A percentile compares a stretch with the other conserved stretches of the same genome.
Evolutionary conservation across 2,888 invertebrate genomes (phyloP).

Genomic region (Harpalus rubripes): DNA sequence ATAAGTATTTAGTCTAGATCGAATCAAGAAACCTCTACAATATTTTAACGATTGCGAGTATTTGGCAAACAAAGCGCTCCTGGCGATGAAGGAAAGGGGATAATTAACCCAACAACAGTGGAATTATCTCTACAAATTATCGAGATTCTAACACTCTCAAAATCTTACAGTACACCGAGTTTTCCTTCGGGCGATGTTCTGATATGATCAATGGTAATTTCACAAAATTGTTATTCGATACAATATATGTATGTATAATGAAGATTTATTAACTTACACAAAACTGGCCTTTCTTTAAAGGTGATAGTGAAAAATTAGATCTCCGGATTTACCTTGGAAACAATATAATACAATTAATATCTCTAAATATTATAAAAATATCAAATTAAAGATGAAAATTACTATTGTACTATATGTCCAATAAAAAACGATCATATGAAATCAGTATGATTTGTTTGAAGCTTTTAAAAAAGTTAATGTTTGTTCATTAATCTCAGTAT

Average conservation of each 20-base stretch:
- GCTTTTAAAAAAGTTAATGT: no score
- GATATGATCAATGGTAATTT: background rate
- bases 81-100: slow-evolving; percentile 6
- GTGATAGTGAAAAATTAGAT: background rate
- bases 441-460: no score
- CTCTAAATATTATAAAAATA: no score
- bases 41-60: slow-evolving; percentile 42
- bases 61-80: slow-evolving; percentile 34
- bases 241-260: background rate
- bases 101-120: slow-evolving; percentile 37
- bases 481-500: no score
- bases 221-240: background rate
- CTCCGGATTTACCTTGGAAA: slow-evolving; percentile 25
- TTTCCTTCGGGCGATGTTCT: background rate
- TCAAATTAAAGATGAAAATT: no score
- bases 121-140: slow-evolving; percentile 41
- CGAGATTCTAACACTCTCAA: slow-evolving; percentile 14
- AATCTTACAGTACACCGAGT: slow-evolving; percentile 10
- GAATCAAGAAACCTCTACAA: slow-evolving; percentile 42
- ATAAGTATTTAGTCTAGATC: slow-evolving; percentile 32
- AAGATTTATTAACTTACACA: background rate
- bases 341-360: background rate
- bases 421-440: no score
- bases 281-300: background rate
- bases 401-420: no score